Evolutionary conservation across 2,888 invertebrate genomes (phyloP).

Genomic region (Lasius platythorax): DNA sequence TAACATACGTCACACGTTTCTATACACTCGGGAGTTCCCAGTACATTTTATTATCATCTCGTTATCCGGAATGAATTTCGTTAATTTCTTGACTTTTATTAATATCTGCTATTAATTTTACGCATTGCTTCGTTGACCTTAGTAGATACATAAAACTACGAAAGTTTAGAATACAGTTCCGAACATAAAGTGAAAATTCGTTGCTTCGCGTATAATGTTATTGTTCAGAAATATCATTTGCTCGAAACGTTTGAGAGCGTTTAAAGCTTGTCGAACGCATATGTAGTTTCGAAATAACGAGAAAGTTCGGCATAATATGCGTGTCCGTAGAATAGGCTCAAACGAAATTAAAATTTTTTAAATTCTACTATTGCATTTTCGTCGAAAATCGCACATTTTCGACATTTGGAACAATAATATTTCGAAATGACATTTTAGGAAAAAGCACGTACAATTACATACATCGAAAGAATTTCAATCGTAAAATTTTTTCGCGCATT

Average conservation of each 20-base stretch:
- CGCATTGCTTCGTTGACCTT: not conserved
- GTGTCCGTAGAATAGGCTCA: not conserved
- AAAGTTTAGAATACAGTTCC: not conserved
- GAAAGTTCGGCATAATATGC: not conserved
- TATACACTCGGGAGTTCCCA: constrained; percentile 15
- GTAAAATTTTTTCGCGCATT: not conserved
- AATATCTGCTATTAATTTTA: constrained; percentile 8
- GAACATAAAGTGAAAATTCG: not conserved
- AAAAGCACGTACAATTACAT: not conserved
- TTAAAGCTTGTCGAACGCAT: not conserved
- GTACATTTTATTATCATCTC: constrained; percentile 9
- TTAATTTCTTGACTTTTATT: constrained; percentile 16
- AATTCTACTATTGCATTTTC: not conserved
- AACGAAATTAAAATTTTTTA: not conserved
- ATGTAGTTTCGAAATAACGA: constrained; percentile 5
- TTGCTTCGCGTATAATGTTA: not conserved
- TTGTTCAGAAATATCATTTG: not conserved
- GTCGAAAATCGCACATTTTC: not conserved
- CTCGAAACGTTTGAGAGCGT: not conserved
- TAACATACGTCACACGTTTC: constrained; percentile 52
- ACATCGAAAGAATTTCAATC: not conserved
- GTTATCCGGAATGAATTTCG: constrained; percentile 18
- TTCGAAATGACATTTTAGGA: not conserved
- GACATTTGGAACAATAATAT: not conserved
- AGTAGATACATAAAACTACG: not conserved